Evolutionary conservation across 2,888 invertebrate species (phyloP).

Genomic region (Caradrina kadenii): DNA sequence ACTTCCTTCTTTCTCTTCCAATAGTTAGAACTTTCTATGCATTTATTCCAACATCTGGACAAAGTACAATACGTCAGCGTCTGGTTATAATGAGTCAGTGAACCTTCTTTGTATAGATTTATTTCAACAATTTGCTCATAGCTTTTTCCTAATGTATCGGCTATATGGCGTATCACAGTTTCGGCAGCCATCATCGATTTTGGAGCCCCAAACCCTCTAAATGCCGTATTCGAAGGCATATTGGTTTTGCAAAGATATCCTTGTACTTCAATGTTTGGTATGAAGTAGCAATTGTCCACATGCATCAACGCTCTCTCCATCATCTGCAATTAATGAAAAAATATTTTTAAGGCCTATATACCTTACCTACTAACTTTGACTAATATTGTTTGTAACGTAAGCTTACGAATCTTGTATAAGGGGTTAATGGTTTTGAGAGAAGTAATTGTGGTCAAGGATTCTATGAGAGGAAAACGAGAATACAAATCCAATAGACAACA

Average conservation of each 20-base stretch:
- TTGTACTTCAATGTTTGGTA: slow-evolving; percentile 93
- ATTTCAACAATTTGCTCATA: slow-evolving; percentile 91
- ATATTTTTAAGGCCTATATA: too few relatives aligned
- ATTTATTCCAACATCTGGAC: slow-evolving; percentile 94
- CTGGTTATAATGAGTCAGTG: slow-evolving; percentile 95
- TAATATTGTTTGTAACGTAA: too few relatives aligned
- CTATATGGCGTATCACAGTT: slow-evolving; percentile 94
- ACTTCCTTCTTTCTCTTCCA: slow-evolving; percentile 90
- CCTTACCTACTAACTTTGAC: too few relatives aligned
- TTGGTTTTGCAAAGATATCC: slow-evolving; percentile 96
- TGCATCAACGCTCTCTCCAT: slow-evolving; percentile 95
- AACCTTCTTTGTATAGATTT: slow-evolving; percentile 96
- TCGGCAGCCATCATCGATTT: slow-evolving; percentile 97
- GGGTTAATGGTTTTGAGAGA: too few relatives aligned
- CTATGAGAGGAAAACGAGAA: background rate
- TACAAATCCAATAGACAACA: background rate
- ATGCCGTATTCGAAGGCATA: slow-evolving; percentile 97
- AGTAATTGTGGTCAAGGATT: background rate
- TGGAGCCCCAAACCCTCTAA: slow-evolving; percentile 97
- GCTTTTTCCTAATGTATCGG: slow-evolving; percentile 92
- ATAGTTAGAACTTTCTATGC: slow-evolving; percentile 92
- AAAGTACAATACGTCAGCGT: slow-evolving; percentile 93
- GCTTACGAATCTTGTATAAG: too few relatives aligned
- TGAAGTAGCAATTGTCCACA: slow-evolving; percentile 95
- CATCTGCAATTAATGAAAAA: slow-evolving; percentile 89